Evolutionary conservation across 2,888 invertebrate genomes (phyloP), one percentile per base, ranked within the genome.

Genomic region (Aspidapion aeneum): DNA sequence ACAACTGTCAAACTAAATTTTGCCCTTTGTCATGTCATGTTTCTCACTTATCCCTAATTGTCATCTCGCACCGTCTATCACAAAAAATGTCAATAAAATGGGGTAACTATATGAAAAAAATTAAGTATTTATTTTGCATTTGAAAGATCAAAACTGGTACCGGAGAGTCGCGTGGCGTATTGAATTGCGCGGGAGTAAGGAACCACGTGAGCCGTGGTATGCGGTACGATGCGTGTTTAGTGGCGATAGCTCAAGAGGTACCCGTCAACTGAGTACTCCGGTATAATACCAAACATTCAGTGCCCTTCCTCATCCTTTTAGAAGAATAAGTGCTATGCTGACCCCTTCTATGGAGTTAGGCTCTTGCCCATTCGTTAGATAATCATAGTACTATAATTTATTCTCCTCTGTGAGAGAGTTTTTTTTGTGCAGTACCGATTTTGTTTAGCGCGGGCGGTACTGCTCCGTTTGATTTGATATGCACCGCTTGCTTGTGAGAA

Each of bases 301-400:
- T 70, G 69, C 73, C 72, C 75, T 75, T 75, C 75, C 75, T 77
- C 75, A 74, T 74, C 60, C 63, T 17, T n/a, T n/a, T 63, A 59
- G 58, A 63, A 67, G 65, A 63, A 65, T 65, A 67, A 65, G 72
- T 71, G 74, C 72, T 70, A 72, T 72, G 72, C 72, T 74, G 75
- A 73, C 77, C 76, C 76, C 76, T 77, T 74, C 76, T 76, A 77
- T 74, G 62, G 60, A 63, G 55, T 66, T 61, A 54, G 35, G 35
- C 12, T 35, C 35, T 56, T 16, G n/a, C 22, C 21, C 35, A 56
- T 58, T 62, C 56, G 18, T 57, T 52, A 57, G 51, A 58, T 62
- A 57, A 52, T 57, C 18, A 21, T 56, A 20, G 48, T 18, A 55
- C 35, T 35, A 22, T 55, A 55, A 21, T 57, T 57, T 18, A 52